phyloP scores from a whole-genome alignment of 2,113 vertebrate genomes.

The Sebastes fasciatus region DNA sequence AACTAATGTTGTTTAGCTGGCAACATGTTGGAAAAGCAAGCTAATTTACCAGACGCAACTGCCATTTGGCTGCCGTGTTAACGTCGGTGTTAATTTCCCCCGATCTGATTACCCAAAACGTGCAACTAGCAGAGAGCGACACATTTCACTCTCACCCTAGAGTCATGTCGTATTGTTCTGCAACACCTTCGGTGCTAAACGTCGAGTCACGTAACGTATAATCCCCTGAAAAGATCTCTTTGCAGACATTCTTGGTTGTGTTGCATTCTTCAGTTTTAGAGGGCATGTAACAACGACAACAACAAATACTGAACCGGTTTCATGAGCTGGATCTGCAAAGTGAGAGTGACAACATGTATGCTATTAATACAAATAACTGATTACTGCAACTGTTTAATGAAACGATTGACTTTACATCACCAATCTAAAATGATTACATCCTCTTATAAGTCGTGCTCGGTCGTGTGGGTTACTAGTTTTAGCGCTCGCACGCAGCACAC shows the following conservation, averaged over 20 bases:
- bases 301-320: neutral
- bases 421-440: slow-evolving; percentile 24
- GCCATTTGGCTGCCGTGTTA: slow-evolving; percentile 5
- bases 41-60: neutral
- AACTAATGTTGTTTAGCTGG: neutral
- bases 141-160: neutral
- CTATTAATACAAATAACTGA: neutral
- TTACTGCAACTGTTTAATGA: too few relatives aligned
- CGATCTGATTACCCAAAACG: neutral
- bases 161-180: slow-evolving; percentile 12
- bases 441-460: slow-evolving; percentile 34
- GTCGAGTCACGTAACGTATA: neutral
- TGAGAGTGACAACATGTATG: neutral
- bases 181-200: slow-evolving; percentile 5
- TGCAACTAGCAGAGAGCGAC: slow-evolving; percentile 17
- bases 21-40: neutral
- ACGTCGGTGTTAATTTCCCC: slow-evolving; percentile 19
- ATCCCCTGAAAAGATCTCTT: neutral
- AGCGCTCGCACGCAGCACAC: slow-evolving; percentile 36
- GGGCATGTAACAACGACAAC: neutral
- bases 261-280: neutral
- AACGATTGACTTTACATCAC: neutral
- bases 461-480: slow-evolving; percentile 39
- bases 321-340: neutral
- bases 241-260: too few relatives aligned